Base-by-base conservation (phyloP, 2,797 vertebrate genomes). In the Liparis tanakae region DNA sequence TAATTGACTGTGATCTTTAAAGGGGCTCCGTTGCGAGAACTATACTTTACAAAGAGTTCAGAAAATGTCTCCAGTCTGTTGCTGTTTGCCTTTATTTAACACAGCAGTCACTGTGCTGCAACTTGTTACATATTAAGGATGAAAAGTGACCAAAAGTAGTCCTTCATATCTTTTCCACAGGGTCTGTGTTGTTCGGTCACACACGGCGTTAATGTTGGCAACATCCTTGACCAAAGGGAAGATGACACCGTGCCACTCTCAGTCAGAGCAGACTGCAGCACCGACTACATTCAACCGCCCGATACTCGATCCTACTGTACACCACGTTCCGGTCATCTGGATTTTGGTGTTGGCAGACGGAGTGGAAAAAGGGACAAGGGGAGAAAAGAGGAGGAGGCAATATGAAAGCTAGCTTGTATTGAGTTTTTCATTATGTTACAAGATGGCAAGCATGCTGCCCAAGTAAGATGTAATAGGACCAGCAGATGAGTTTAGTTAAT, bases 231-330 rank as follows among this genome's bases (percentile, higher is more conserved):
- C 57, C 55, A 69, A 81, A 65, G 61, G 78, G 72, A 91, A 89
- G 82, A 67, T 0, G 71, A 89, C 79, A 85, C 78, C 53, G 0
- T 20, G 69, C 48, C n/a, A 18, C 67, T 83, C 73, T 79, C 70
- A 74, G 74, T 73, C 79, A 37, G 78, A 66, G 80, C 66, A 78
- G 75, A 87, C 83, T 54, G 72, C 70, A 74, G 63, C 59, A 60
- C 37, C 1, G 44, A 61, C 78, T 70, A 80, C 80, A 87, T 85
- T 84, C 78, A 87, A 70, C 20, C 65, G 18, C 68, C 34, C 6
- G 90, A 90, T 73, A 93, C 79, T 71, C 37, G 89, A 93, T 90
- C 89, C 77, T 80, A 89, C 87, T 91, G 89, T 88, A 89, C 87
- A 81, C 79, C 74, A 79, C 67, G 84, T 82, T 82, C 86, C 41